Conservation (phyloP, 2,888 invertebrate species). For the Tenthredo amoena region DNA sequence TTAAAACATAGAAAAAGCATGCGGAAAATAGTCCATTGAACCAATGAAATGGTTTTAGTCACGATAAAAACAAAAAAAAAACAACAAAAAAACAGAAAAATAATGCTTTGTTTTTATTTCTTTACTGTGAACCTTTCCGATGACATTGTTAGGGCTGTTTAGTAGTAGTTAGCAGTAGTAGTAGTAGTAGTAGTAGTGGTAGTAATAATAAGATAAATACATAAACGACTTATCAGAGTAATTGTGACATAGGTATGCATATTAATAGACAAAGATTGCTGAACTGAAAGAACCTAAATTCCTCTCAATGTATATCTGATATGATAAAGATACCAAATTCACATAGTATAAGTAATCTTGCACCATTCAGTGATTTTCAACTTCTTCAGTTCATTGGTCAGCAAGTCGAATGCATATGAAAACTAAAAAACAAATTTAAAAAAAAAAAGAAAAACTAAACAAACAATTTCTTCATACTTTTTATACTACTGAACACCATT, state of each 20-base stretch:
- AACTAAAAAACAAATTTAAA: constrained; percentile 58
- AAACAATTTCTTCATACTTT: constrained; percentile 57
- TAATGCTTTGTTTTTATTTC: constrained; percentile 3
- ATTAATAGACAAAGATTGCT: not conserved
- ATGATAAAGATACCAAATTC: constrained; percentile 35
- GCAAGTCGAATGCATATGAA: constrained; percentile 66
- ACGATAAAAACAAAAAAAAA: not conserved
- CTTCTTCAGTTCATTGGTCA: constrained; percentile 66
- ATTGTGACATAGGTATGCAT: constrained; percentile 14
- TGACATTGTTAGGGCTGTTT: constrained; percentile 9
- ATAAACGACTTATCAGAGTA: constrained; percentile 28
- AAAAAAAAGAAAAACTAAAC: constrained; percentile 60
- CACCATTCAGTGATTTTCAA: constrained; percentile 56
- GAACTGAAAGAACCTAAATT: constrained; percentile 30
- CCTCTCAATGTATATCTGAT: constrained; percentile 21
- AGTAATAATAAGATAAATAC: constrained; percentile 23
- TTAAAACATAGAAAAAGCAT: constrained; percentile 25
- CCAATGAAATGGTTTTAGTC: constrained; percentile 23
- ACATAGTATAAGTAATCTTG: constrained; percentile 19
- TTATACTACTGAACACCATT: constrained; percentile 52
- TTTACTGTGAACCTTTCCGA: constrained; percentile 28
- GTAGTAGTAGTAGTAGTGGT: not conserved
- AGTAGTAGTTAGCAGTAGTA: not conserved
- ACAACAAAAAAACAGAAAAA: not conserved
- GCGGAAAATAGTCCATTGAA: not conserved